phyloP scores from a whole-genome alignment of 2,797 vertebrate genomes.

The Urocyon cinereoargenteus region DNA sequence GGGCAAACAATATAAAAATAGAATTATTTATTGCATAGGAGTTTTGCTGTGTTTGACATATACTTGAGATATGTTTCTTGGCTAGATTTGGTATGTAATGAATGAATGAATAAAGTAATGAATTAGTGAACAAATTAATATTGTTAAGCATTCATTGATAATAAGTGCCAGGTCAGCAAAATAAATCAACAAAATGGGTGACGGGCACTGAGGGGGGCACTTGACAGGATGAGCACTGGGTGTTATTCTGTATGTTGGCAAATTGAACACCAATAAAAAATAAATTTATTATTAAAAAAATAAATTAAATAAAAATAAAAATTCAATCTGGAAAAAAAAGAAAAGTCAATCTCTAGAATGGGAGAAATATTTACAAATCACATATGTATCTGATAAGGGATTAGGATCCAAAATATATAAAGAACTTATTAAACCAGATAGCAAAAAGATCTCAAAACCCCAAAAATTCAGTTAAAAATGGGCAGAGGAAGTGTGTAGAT shows the following conservation, averaged over 20 bases:
- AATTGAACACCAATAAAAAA: too few relatives aligned
- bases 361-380: constrained; percentile 6
- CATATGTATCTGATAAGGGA: background rate
- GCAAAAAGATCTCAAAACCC: background rate
- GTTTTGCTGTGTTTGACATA: constrained; percentile 66
- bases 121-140: constrained; percentile 6
- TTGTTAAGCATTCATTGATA: background rate
- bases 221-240: too few relatives aligned
- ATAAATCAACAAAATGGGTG: background rate
- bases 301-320: too few relatives aligned
- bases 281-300: too few relatives aligned
- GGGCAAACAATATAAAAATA: constrained; percentile 19
- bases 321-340: too few relatives aligned
- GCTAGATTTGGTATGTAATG: constrained; percentile 20
- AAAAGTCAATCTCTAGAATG: background rate
- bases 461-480: background rate
- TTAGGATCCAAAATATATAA: background rate
- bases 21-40: constrained; percentile 49
- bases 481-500: background rate
- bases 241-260: too few relatives aligned
- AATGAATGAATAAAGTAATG: constrained; percentile 37
- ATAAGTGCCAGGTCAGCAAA: background rate
- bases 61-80: constrained; percentile 73
- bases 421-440: background rate
- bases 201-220: too few relatives aligned